Base-by-base conservation (phyloP, 2,797 vertebrate species). In the Spea hammondii region DNA sequence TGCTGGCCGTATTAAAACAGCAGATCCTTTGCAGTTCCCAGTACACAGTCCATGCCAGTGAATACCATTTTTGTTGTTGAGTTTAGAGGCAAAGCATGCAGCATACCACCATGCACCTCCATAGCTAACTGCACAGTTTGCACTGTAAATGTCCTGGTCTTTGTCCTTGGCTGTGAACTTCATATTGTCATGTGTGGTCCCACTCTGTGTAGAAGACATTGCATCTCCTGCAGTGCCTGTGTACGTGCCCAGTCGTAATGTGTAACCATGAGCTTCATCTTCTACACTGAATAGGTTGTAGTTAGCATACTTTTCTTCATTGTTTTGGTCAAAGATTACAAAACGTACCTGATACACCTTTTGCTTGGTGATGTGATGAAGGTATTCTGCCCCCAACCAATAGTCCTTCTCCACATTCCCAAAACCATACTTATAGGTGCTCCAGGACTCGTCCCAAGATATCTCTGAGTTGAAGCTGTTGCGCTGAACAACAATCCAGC, bases 71-170 rank as follows among this genome's bases (percentile, higher is more conserved):
- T 89, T 89, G 77, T 83, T 87, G 73, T 89, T 89, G 45, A 89
- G 82, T 59, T 87, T 48, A 6, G 86, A 87, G 0, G 87, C 85
- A 4, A 86, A 86, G 4, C 88, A 89, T 0, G 86, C 71, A 0
- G 84, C 87, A 74, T 80, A 89, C 88, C 88, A 89, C 88, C 88
- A 88, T 50, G 87, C 88, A 0, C 88, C 88, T 70, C 85, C 86
- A 0, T 88, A 87, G 80, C 86, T 88, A 74, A 84, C 78, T 77
- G 88, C 88, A 75, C 88, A 89, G 57, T 89, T 89, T 75, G 74
- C 84, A 68, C 86, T 79, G 65, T 88, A 84, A 46, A 84, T 89
- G 83, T 89, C 87, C 75, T 88, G 86, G 12, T 89, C 88, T 10
- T 4, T 81, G 8, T 89, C 88, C 55, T 88, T 89, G 0, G 87